Base-by-base conservation (phyloP, 2,113 vertebrate species). In the Sebastes fasciatus region DNA sequence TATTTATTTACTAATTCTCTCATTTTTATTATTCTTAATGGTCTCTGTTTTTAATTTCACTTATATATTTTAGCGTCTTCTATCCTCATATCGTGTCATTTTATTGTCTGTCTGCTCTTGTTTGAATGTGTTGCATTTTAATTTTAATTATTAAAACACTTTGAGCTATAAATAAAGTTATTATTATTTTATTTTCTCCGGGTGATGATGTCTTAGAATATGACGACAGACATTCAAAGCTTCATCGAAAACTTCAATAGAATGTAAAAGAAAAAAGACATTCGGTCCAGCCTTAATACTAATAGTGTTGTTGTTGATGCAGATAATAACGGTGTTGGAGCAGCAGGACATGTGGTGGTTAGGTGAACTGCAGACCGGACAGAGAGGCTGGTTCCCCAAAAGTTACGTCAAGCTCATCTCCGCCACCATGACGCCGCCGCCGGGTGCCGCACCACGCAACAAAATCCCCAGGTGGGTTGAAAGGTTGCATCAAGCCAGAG, bases 311-410 rank as follows among this genome's bases (percentile, higher is more conserved):
- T 48, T 65, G 8, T 72, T 0, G 5, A 1, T 84, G 0, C 74
- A 94, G 94, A 93, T 98, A 54, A 99, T 99, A 88, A 98, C 98
- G 0, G 98, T 99, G 76, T 91, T 99, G 92, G 98, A 99, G 87
- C 98, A 99, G 94, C 98, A 99, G 93, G 98, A 99, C 90, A 99
- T 99, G 98, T 99, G 98, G 98, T 99, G 98, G 98, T 96, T 99
- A 83, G 98, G 98, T 66, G 98, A 99, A 93, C 97, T 99, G 65
- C 98, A 98, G 94, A 90, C 86, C 0, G 98, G 98, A 52, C 98
- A 99, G 86, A 97, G 99, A 95, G 98, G 98, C 79, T 99, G 98
- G 98, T 99, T 99, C 88, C 98, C 98, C 84, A 99, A 99, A 93
- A 99, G 98, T 12, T 99, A 99, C 10, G 98, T 99, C 80, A 99